Percentiles rank a stretch among this genome's conserved stretches.
phyloP scores from a whole-genome alignment of 2,888 invertebrate genomes.

The Nemotelus pantherinus region DNA sequence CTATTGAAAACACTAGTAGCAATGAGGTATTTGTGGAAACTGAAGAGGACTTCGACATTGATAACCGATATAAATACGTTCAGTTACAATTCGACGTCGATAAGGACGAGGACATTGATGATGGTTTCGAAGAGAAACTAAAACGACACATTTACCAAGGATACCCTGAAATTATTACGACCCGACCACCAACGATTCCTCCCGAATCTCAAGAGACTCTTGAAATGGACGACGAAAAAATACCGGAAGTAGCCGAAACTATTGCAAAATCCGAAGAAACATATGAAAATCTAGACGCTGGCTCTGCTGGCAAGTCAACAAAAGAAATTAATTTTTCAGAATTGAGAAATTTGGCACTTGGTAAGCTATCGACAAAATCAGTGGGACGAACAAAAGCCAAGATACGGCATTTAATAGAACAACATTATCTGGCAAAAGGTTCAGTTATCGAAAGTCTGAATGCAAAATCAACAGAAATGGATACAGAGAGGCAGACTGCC shows the following conservation, averaged over 20 bases:
- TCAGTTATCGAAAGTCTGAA: slow-evolving; percentile 57
- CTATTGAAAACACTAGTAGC: slow-evolving; percentile 26
- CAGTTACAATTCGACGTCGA: slow-evolving; percentile 32
- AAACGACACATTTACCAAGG: slow-evolving; percentile 28
- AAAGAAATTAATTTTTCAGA: slow-evolving; percentile 62
- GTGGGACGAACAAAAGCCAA: slow-evolving; percentile 58
- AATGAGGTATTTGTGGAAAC: slow-evolving; percentile 17
- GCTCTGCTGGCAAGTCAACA: slow-evolving; percentile 31
- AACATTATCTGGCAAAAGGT: slow-evolving; percentile 61
- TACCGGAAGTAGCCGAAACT: not conserved
- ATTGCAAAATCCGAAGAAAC: slow-evolving; percentile 42
- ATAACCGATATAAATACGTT: slow-evolving; percentile 10
- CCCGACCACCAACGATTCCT: not conserved
- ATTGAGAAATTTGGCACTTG: slow-evolving; percentile 59
- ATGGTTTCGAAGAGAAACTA: slow-evolving; percentile 45
- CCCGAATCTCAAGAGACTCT: not conserved
- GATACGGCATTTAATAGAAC: slow-evolving; percentile 59
- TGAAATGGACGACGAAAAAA: slow-evolving; percentile 30
- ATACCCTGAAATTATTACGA: not conserved
- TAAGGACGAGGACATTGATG: slow-evolving; percentile 44
- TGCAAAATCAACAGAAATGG: slow-evolving; percentile 45
- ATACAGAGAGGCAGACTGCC: slow-evolving; percentile 51
- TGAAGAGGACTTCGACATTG: slow-evolving; percentile 15
- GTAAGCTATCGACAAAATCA: slow-evolving; percentile 57
- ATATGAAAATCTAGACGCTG: slow-evolving; percentile 11